These are phyloP conservation scores for Oopsacas minuta DNA, from an alignment of 37 sponge, comb jelly and placozoan species.

Conservation along the genomic window DNA sequence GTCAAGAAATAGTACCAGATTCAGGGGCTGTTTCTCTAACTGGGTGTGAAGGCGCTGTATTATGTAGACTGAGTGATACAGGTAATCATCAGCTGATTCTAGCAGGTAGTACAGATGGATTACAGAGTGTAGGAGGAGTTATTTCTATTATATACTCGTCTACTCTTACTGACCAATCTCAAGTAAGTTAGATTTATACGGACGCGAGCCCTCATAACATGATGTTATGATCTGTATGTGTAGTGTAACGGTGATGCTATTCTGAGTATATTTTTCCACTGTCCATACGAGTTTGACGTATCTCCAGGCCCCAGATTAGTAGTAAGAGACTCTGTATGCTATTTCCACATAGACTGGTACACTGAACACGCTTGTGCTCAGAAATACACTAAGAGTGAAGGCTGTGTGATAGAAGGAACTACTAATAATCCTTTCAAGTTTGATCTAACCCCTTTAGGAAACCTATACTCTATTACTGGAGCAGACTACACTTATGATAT, in stretches of 20 bases:
- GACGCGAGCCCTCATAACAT: too few species aligned
- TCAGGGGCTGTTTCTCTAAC: background rate
- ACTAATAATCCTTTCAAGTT: background rate
- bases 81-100: background rate
- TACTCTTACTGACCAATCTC: background rate
- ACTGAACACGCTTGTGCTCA: background rate
- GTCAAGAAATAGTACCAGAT: background rate
- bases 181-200: background rate
- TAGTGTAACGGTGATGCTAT: background rate
- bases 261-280: background rate
- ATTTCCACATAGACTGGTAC: slow-evolving; percentile 15
- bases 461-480: background rate
- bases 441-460: background rate
- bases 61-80: background rate
- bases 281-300: background rate
- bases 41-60: background rate
- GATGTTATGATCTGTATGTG: background rate
- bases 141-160: background rate
- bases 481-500: background rate
- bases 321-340: background rate
- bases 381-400: background rate
- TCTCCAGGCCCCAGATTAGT: background rate
- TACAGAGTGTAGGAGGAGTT: background rate
- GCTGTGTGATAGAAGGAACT: background rate
- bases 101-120: background rate